phyloP scores from a whole-genome alignment of 2,888 invertebrate genomes.

The Mesorhabditis belari region DNA sequence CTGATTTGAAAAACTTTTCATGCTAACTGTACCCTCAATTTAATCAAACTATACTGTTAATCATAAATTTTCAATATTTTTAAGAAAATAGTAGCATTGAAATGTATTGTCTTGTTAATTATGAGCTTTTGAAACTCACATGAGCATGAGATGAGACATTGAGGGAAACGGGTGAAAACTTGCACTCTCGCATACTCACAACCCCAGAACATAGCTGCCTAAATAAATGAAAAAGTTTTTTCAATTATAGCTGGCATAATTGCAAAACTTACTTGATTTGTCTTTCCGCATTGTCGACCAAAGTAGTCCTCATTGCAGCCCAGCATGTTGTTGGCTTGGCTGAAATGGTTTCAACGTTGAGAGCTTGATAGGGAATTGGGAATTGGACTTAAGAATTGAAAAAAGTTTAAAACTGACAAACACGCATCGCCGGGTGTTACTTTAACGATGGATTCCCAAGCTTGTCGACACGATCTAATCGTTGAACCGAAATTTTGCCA shows the following conservation, averaged over 20 bases:
- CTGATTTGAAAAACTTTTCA: too few relatives aligned
- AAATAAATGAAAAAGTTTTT: slow-evolving; percentile 1
- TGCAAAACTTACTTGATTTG: not conserved
- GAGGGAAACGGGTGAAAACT: slow-evolving; percentile 35
- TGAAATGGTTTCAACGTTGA: slow-evolving; percentile 5
- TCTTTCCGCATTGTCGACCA: slow-evolving; percentile 19
- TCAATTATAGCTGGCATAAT: too few relatives aligned
- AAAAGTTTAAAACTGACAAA: slow-evolving; percentile 1
- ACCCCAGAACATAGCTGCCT: slow-evolving; percentile 34
- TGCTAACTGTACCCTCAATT: too few relatives aligned
- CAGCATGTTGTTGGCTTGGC: slow-evolving; percentile 23
- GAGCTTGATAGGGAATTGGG: slow-evolving; percentile 1
- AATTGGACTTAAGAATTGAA: slow-evolving; percentile 1
- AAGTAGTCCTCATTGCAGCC: slow-evolving; percentile 26
- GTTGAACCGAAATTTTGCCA: not conserved
- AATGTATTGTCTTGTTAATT: too few relatives aligned
- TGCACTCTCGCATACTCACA: slow-evolving; percentile 37
- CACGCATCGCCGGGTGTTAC: slow-evolving; percentile 2
- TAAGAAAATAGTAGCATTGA: too few relatives aligned
- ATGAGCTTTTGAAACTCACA: slow-evolving; percentile 17
- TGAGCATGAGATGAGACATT: slow-evolving; percentile 30
- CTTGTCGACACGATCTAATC: not conserved
- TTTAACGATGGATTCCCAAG: not conserved
- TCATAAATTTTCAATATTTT: too few relatives aligned
- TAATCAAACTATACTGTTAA: too few relatives aligned